Base-by-base conservation (phyloP, 2,888 invertebrate species). In the Koerneria pararmatus region DNA sequence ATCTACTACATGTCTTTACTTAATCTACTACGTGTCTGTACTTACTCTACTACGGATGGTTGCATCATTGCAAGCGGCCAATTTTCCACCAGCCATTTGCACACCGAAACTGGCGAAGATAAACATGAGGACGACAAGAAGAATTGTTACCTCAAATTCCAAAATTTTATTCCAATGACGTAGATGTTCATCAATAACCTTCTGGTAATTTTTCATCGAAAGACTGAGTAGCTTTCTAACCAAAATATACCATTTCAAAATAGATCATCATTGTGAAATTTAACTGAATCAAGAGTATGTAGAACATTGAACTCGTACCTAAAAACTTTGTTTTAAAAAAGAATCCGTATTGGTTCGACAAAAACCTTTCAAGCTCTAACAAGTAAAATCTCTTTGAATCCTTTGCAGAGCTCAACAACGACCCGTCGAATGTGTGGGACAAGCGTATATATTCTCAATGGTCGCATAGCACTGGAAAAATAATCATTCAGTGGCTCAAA, bases 71-170 rank as follows among this genome's bases (percentile, higher is more conserved):
- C 98, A 95, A 32, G 95, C 88, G 0, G 97, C 95, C 78, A 98
- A 86, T 81, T 92, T 89, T 67, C 98, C 98, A 1, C 98, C 98
- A 82, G 95, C 95, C 60, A 97, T 87, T 84, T 99, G 98, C 0
- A 98, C 95, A 0, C 98, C 98, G 83, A 97, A 99, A 83, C 94
- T 95, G 54, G 98, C 98, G 85, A 99, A 99, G 32, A 98, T 92
- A 85, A 98, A 99, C 92, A 99, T 95, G 74, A 99, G 87, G 34
- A 98, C 89, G 74, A 98, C 94, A 69, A 99, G 87, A 57, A 99
- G 87, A 0, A 95, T 95, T 0, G 97, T 97, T 87, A 93, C 91
- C 91, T 91, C 85, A 80, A 65, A 35, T 5, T 57, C 8, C 35
- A 4, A n/a, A 5, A 27, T 19, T 19, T 35, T n/a, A 35, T 53